Evolutionary conservation across 2,113 vertebrate genomes (phyloP), one percentile per base, ranked within the genome.

Genomic region (Amphiprion percula): DNA sequence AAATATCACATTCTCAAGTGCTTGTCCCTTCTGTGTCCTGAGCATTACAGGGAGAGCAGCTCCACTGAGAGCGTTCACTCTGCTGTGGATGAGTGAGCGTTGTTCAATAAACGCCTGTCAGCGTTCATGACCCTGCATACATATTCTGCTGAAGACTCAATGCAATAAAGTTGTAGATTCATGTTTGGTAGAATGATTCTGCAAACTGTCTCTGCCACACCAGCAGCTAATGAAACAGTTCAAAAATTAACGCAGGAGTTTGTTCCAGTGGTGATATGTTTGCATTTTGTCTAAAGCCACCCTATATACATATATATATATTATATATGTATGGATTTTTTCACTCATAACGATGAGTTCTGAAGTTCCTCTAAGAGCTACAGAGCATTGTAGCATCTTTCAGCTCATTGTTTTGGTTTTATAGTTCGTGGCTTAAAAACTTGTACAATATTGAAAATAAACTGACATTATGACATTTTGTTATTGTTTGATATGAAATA

Each of bases 1-100:
- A 89, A 90, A 85, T 79, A 80, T 88, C 85, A 83, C 77, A 71
- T 54, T 44, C 79, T 56, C 28, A 14, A 75, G 73, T 66, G 66
- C 46, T 41, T 44, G 69, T 69, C 56, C 53, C 68, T 49, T 65
- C 55, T 1, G 63, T 59, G 63, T 82, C 61, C 68, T n/a, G 63
- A n/a, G 62, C 30, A 28, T 41, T 52, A 28, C 80, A 26, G 0
- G 39, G 47, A 82, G 73, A 80, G 28, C 58, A 60, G 77, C 61
- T 64, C 67, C 46, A 19, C 69, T 3, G 58, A 78, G 83, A 71
- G 67, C 68, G 53, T 65, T 77, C 50, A 49, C 56, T 65, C 55
- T 1, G 44, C 46, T 19, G 9, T 52, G 83, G 80, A 77, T 84
- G 74, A 77, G 59, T 59, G 77, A 82, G 79, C 76, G 53, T 78